These are phyloP conservation scores for Hoplias malabaricus DNA, from an alignment of 2,113 vertebrate species.

Conservation along the genomic window DNA sequence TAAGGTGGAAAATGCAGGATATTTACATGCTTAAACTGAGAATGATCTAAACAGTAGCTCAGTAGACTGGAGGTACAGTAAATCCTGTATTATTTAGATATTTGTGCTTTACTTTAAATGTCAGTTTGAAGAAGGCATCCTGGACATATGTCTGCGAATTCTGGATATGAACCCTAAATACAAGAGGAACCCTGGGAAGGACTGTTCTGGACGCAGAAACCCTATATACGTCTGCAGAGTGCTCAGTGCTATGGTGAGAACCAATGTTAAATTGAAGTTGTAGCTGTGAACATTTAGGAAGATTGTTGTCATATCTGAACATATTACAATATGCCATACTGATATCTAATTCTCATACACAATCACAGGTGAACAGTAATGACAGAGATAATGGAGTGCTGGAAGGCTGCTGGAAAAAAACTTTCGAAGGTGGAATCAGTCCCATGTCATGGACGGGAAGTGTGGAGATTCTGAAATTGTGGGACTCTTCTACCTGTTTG, in stretches of 20 bases:
- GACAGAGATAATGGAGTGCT: slow-evolving; percentile 84
- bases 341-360: neutral
- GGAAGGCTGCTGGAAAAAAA: slow-evolving; percentile 80
- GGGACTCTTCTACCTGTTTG: slow-evolving; percentile 76
- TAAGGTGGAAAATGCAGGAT: neutral
- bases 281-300: neutral
- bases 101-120: neutral
- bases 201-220: slow-evolving; percentile 79
- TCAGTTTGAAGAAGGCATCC: slow-evolving; percentile 85
- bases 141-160: slow-evolving; percentile 81
- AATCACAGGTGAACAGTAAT: slow-evolving; percentile 86
- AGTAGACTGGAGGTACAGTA: neutral
- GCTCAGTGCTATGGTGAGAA: slow-evolving; percentile 88
- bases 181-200: slow-evolving; percentile 71
- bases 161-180: slow-evolving; percentile 87
- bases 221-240: slow-evolving; percentile 85
- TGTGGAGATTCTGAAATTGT: slow-evolving; percentile 84
- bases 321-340: neutral
- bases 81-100: too few relatives aligned
- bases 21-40: neutral
- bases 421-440: slow-evolving; percentile 79
- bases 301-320: neutral
- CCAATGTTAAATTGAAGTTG: neutral
- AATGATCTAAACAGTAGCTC: neutral
- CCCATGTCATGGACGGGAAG: slow-evolving; percentile 90